A percentile compares a stretch with the other conserved stretches of the same genome.
Conservation (phyloP, 2,113 vertebrate species). For the Felis catus region F.catus_Fca126_mat1.0 CM031412.1:96089501-96090000, state of each 20-base stretch:
- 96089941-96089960: neutral
- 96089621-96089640: neutral
- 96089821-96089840: neutral
- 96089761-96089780: neutral
- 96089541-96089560: neutral
- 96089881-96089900: neutral
- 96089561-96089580: constrained; percentile 39
- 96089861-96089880: neutral
- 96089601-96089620: neutral
- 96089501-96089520: neutral
- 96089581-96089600: neutral
- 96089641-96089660: neutral
- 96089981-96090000: neutral
- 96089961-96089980: neutral
- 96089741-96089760: neutral
- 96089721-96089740: neutral
- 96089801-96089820: neutral
- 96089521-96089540: neutral
- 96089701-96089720: neutral
- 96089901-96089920: neutral
- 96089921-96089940: neutral
- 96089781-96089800: neutral
- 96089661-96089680: neutral
- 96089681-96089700: neutral
- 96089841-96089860: neutral